A percentile compares a stretch with the other conserved stretches of the same genome.
phyloP scores from a whole-genome alignment of 2,113 vertebrate species.

The Butastur rufipennis region DNA sequence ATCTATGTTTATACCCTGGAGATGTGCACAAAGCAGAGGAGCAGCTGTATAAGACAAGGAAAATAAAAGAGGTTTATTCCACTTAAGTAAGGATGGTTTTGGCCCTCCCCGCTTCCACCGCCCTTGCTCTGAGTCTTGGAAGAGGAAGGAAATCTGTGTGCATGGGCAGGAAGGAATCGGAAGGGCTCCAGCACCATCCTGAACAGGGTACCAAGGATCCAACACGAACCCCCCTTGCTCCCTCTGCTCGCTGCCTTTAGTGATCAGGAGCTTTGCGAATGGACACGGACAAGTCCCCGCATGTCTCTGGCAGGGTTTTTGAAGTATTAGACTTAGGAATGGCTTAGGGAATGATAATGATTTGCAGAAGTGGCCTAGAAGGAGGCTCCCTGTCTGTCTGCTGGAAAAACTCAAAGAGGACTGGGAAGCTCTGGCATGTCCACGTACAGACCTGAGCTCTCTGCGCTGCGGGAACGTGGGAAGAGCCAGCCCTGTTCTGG shows the following conservation, averaged over 20 bases:
- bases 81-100: not conserved
- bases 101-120: rapidly evolving
- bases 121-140: not conserved
- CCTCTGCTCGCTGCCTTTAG: not conserved
- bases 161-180: not conserved
- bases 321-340: not conserved
- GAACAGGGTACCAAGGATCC: not conserved
- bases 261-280: not conserved
- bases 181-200: not conserved
- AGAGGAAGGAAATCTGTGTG: not conserved
- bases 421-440: not conserved
- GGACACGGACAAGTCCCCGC: rapidly evolving
- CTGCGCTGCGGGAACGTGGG: not conserved
- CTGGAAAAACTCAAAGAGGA: not conserved
- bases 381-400: not conserved
- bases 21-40: not conserved
- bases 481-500: not conserved
- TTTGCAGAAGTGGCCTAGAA: not conserved
- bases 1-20: not conserved
- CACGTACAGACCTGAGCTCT: not conserved
- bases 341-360: not conserved
- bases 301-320: not conserved
- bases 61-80: not conserved
- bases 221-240: not conserved
- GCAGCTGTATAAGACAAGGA: not conserved